phyloP scores from a whole-genome alignment of 92 coral and sea anemone genomes.

The Epizoanthus illoricatus region DNA sequence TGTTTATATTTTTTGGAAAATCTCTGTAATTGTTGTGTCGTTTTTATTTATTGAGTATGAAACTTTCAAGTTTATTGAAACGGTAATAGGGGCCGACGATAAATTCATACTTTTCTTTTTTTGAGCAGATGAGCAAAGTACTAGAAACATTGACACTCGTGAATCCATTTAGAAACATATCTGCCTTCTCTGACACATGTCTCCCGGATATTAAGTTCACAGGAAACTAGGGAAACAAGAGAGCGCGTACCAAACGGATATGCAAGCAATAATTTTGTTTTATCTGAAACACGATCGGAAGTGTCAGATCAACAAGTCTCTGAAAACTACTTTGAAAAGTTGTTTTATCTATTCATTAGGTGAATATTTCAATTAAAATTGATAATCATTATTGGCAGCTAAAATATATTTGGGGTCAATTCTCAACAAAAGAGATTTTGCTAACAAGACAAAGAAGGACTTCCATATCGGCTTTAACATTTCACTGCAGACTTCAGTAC shows the following conservation, averaged over 20 bases:
- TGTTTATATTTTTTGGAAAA: too few relatives aligned
- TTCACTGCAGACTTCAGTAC: too few relatives aligned
- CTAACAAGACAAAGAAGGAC: background rate
- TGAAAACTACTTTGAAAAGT: background rate
- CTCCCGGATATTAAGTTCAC: background rate
- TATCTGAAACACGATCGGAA: conserved; percentile 9
- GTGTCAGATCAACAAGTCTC: background rate
- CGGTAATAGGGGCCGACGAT: too few relatives aligned
- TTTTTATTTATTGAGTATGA: too few relatives aligned
- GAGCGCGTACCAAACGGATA: background rate
- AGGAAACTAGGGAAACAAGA: background rate
- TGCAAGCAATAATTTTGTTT: background rate
- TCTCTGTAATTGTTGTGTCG: too few relatives aligned
- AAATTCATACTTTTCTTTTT: too few relatives aligned
- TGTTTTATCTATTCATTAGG: background rate
- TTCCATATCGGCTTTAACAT: too few relatives aligned
- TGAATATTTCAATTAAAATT: background rate
- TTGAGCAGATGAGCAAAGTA: too few relatives aligned
- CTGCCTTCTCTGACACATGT: too few relatives aligned
- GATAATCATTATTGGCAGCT: conserved; percentile 13
- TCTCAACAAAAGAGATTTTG: conserved; percentile 6
- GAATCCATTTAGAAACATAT: too few relatives aligned
- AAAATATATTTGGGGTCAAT: background rate
- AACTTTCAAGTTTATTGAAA: too few relatives aligned
- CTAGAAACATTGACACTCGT: too few relatives aligned